Base-by-base conservation (phyloP, 2,797 vertebrate species). In the Phataginus tetradactyla region DNA sequence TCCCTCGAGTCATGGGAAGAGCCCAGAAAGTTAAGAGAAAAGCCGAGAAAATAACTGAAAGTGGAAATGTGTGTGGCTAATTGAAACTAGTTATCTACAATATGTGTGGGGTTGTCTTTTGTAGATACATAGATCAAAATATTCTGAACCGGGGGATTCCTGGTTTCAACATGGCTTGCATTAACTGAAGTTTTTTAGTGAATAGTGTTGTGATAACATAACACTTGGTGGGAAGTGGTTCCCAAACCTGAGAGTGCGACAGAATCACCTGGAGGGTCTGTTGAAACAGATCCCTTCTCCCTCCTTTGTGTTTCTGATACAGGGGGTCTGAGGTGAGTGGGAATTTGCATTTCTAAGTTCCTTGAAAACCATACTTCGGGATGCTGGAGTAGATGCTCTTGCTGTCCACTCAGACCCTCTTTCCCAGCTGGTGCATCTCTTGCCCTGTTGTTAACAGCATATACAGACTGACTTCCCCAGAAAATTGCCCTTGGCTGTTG, bases 21-120 rank as follows among this genome's bases (percentile, higher is more conserved):
- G 59, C 91, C 80, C 91, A 78, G 80, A 89, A 88, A 96, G 79
- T 61, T 88, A 64, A 23, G 32, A 13, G 51, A 15, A 85, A 63
- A 83, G 51, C 45, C 61, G 42, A 87, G 81, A 90, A 93, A 97
- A 51, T 45, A 93, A 29, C 37, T 92, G 20, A 57, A 86, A 63
- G 39, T 93, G 1, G 63, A 96, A 92, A 66, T 92, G 32, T 72
- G 10, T 71, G 23, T 59, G 83, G 29, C 21, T 87, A 69, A 86
- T 34, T 32, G 55, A 78, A 92, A 14, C 17, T 55, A 83, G 59
- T 34, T 18, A 71, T 94, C 81, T 81, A 45, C 42, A 45, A 5
- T 45, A 11, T 39, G 71, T 75, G 66, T 72, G 39, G n/a, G 77
- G 6, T 74, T n/a, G 5, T 75, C 34, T 86, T 86, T 81, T 85